These are phyloP conservation scores for Leuciscus waleckii DNA, from an alignment of 2,797 vertebrate genomes.

Conservation along the genomic window DNA sequence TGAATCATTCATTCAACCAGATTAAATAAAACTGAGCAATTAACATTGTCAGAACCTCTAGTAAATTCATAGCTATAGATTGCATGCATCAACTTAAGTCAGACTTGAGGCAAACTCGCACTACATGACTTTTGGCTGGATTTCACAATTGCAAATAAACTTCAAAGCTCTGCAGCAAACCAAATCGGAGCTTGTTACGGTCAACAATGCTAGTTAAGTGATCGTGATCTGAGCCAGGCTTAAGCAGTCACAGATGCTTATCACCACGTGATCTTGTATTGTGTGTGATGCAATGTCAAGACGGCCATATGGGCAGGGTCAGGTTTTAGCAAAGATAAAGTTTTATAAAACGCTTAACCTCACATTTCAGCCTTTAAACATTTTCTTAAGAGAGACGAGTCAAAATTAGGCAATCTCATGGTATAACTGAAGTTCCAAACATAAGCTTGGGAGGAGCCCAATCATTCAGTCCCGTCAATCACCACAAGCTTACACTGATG, in stretches of 20 bases:
- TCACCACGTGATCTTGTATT: background rate
- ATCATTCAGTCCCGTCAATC: background rate
- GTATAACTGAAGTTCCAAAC: background rate
- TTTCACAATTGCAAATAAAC: background rate
- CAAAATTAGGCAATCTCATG: background rate
- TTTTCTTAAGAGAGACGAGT: background rate
- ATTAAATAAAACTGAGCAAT: too few relatives aligned
- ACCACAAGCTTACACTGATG: too few relatives aligned
- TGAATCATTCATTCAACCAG: too few relatives aligned
- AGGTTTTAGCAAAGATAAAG: background rate
- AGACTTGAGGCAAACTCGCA: background rate
- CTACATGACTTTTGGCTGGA: background rate
- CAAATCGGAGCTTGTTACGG: accelerated
- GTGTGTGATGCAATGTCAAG: background rate
- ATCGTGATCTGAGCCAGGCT: too few relatives aligned
- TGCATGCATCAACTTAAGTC: too few relatives aligned
- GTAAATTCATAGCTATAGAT: too few relatives aligned
- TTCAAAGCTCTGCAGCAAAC: background rate
- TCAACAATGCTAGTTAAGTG: too few relatives aligned
- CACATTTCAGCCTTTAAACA: background rate
- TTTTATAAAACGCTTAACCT: background rate
- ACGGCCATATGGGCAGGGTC: background rate
- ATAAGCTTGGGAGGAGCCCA: background rate
- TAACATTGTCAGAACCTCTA: too few relatives aligned
- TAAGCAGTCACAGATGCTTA: background rate